phyloP scores from a whole-genome alignment of 2,113 vertebrate genomes.

The Percopsis transmontana region DNA sequence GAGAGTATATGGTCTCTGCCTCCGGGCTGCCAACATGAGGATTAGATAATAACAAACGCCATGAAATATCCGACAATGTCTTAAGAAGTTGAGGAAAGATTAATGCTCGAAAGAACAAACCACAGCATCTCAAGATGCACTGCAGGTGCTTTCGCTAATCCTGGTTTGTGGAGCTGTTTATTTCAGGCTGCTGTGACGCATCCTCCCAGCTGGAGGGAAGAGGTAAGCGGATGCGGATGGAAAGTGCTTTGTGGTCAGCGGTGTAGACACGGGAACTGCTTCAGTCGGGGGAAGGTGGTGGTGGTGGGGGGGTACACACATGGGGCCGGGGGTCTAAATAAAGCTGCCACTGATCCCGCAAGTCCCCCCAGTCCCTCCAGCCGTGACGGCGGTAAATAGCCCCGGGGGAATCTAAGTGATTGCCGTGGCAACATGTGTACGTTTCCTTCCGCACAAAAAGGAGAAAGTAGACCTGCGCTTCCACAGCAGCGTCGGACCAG shows the following conservation, averaged over 20 bases:
- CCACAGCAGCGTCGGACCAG: not conserved
- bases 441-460: constrained; percentile 16
- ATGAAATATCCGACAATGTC: constrained; percentile 27
- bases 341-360: constrained; percentile 59
- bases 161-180: constrained; percentile 37
- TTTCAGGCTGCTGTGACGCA: constrained; percentile 43
- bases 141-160: constrained; percentile 22
- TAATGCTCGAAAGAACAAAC: constrained; percentile 40
- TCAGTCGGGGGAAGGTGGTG: not conserved
- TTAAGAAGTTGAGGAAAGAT: constrained; percentile 28
- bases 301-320: not conserved
- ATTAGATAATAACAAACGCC: too few relatives aligned
- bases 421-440: constrained; percentile 61
- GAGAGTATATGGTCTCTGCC: not conserved
- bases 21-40: too few relatives aligned
- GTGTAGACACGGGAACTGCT: constrained; percentile 28
- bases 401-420: constrained; percentile 50
- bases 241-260: constrained; percentile 60
- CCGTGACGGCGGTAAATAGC: constrained; percentile 59
- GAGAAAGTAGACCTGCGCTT: constrained; percentile 2
- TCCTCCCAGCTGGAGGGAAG: not conserved
- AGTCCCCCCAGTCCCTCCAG: constrained; percentile 52
- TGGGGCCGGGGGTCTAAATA: constrained; percentile 53
- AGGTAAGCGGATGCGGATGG: constrained; percentile 47
- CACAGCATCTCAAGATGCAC: constrained; percentile 5